These are phyloP conservation scores for Macrophya annulata DNA, from an alignment of 2,888 invertebrate genomes.

Conservation along the genomic window DNA sequence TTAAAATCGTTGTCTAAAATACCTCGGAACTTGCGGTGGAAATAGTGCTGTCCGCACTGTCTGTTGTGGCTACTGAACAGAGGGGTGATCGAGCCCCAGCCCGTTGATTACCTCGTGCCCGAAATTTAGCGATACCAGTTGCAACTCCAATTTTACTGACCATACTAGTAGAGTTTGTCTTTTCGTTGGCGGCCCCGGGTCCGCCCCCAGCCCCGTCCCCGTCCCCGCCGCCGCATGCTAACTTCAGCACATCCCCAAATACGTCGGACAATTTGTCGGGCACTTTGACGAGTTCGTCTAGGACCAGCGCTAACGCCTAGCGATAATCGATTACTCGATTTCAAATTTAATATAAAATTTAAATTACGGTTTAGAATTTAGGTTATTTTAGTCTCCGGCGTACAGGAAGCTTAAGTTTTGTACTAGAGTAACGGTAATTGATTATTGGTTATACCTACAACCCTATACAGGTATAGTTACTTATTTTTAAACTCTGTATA, in stretches of 20 bases:
- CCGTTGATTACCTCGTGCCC: slow-evolving; percentile 73
- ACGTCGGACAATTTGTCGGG: slow-evolving; percentile 78
- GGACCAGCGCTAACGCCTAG: slow-evolving; percentile 67
- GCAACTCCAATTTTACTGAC: slow-evolving; percentile 72
- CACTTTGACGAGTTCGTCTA: slow-evolving; percentile 77
- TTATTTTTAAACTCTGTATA: background rate
- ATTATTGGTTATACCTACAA: background rate
- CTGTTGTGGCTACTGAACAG: slow-evolving; percentile 71
- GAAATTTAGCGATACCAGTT: slow-evolving; percentile 74
- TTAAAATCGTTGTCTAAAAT: slow-evolving; percentile 49
- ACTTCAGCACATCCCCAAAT: slow-evolving; percentile 76
- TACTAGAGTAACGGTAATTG: background rate
- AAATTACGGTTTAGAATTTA: background rate
- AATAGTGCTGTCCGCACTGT: slow-evolving; percentile 73
- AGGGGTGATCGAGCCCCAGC: slow-evolving; percentile 70
- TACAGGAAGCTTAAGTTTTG: background rate
- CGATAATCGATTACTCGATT: slow-evolving; percentile 46
- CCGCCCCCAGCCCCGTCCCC: slow-evolving; percentile 64
- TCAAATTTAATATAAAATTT: slow-evolving; percentile 9
- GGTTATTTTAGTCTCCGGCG: background rate
- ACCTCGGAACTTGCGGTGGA: slow-evolving; percentile 75
- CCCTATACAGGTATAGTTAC: background rate
- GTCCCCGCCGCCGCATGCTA: slow-evolving; percentile 73
- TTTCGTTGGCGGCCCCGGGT: slow-evolving; percentile 62
- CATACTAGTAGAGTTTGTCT: slow-evolving; percentile 59